These are phyloP conservation scores for Lithobius niger DNA, from an alignment of 1,140 invertebrate species.

Conservation along the genomic window DNA sequence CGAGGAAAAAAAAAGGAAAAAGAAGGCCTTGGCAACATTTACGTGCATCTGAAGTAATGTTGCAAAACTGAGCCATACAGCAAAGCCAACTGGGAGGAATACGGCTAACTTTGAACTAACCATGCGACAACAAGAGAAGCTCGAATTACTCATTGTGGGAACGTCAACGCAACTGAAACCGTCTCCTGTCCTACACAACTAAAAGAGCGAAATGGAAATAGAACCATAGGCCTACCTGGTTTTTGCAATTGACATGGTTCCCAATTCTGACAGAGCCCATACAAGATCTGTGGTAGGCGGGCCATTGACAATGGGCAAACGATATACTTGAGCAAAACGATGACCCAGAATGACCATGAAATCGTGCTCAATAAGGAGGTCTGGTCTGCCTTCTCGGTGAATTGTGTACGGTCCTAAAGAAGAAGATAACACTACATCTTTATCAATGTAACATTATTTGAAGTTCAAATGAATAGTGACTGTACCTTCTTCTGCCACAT, in stretches of 20 bases:
- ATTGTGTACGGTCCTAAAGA: not conserved
- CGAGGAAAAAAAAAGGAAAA: too few species aligned
- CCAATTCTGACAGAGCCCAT: not conserved
- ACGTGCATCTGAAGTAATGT: too few species aligned
- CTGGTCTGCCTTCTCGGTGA: not conserved
- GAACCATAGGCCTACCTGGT: not conserved
- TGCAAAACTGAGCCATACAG: too few species aligned
- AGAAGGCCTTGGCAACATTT: too few species aligned
- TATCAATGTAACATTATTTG: not conserved
- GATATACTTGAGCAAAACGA: not conserved
- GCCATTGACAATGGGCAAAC: not conserved
- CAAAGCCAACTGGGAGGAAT: not conserved
- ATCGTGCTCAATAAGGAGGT: not conserved
- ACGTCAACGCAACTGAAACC: not conserved
- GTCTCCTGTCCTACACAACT: not conserved
- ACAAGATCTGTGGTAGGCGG: not conserved
- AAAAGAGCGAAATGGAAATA: not conserved
- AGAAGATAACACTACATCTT: not conserved
- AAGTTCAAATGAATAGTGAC: not conserved
- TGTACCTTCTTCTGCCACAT: not conserved
- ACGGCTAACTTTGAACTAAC: not conserved
- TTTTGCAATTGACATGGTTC: conserved; percentile 3
- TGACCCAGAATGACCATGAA: not conserved
- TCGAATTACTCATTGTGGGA: not conserved
- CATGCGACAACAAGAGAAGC: not conserved